phyloP scores from a whole-genome alignment of 1,140 invertebrate genomes.

The Whitmania pigra region DNA sequence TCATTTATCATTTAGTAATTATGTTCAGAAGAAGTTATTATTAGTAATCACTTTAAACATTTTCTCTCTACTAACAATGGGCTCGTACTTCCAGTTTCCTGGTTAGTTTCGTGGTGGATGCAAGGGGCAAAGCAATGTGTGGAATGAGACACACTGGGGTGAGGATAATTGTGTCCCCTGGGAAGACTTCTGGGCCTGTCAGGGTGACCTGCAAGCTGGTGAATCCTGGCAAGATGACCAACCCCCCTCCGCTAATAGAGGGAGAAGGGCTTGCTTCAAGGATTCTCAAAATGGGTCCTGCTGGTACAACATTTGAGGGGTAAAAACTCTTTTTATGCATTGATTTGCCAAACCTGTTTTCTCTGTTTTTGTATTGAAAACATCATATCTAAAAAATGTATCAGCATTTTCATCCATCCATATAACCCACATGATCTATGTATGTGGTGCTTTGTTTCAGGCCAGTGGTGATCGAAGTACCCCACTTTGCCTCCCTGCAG shows the following conservation, averaged over 20 bases:
- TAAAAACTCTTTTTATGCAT: not conserved
- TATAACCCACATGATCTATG: no score
- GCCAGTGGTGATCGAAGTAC: conserved; percentile 83
- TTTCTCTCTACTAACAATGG: not conserved
- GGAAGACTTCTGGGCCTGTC: conserved; percentile 11
- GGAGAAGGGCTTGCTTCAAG: conserved; percentile 13
- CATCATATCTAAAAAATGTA: no score
- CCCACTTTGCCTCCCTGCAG: conserved; percentile 89
- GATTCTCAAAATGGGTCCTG: conserved; percentile 19
- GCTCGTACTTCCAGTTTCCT: conserved; percentile 63
- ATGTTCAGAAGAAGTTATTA: no score
- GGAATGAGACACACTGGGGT: conserved; percentile 95
- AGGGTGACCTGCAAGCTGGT: conserved; percentile 18
- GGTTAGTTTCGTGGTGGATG: conserved; percentile 96
- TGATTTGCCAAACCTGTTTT: no score
- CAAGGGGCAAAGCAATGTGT: conserved; percentile 90
- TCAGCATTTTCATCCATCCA: no score
- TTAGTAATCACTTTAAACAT: no score
- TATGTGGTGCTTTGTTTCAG: not conserved
- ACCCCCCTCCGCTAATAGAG: conserved; percentile 1
- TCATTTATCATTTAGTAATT: no score
- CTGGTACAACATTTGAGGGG: conserved; percentile 17
- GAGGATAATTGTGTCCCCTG: conserved; percentile 87
- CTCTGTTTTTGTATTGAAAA: no score
- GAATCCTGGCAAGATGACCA: not conserved